Base-by-base conservation (phyloP, 2,113 vertebrate species). In the Erythrocercus mccallii region DNA sequence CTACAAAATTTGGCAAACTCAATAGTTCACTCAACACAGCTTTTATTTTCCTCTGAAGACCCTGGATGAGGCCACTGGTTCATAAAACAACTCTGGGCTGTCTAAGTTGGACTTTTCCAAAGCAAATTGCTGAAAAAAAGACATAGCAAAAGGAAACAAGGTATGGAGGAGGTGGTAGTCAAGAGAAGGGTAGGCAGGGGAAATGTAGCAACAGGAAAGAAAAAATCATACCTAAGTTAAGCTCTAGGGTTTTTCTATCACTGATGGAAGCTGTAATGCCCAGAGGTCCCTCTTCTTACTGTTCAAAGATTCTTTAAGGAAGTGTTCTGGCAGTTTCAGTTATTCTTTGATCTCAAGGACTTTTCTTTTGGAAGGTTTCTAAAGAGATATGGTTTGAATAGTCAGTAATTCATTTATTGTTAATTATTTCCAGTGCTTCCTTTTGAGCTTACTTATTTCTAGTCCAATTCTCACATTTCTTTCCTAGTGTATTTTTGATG, bases 11-110 rank as follows among this genome's bases (percentile, higher is more conserved):
- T 81, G 20, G 10, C 20, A 70, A 66, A 62, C 24, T 87, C 62
- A 47, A 2, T 54, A 38, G 3, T 58, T 88, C 37, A 76, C 33
- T 54, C 45, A 72, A 64, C 27, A 16, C 6, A n/a, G 7, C 28
- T 90, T 90, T 69, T 76, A 35, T 19, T 27, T 88, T 48, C 14
- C 27, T 70, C 50, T 61, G 31, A 72, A 83, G 42, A 53, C 15
- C 8, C 0, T 60, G 74, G 30, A 44, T 80, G 27, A 53, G 11
- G 60, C 9, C 9, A 40, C 21, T 42, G 18, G 33, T 82, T 68
- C 0, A 0, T 28, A 53, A 86, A 22, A 40, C 40, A 42, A 1
- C 2, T 30, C 13, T 40, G 16, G 21, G 2, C 51, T 66, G 14
- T 42, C n/a, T 66, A 37, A 61, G 37, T 13, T 4, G 1, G 37